Evolutionary conservation across 2,888 invertebrate species (phyloP), one percentile per base, ranked within the genome.

Genomic region (Tanytarsus gracilentus): DNA sequence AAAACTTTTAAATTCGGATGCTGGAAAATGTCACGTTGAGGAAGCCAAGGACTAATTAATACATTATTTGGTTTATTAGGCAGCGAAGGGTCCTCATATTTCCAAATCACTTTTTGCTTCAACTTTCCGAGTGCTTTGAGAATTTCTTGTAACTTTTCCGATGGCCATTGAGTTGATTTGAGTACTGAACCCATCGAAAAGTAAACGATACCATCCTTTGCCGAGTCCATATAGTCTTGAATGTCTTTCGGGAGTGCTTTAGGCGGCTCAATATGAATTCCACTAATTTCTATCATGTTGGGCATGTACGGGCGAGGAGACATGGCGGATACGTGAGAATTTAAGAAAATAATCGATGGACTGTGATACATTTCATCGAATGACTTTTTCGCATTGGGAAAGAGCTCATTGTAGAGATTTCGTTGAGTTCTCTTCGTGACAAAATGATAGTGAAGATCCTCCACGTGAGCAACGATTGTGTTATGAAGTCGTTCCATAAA

Each of bases 1-100:
- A 79, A 78, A 0, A 76, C 67, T 26, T 71, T 71, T 0, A 76
- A 70, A 21, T 76, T 75, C 0, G 72, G 70, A 66, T 79, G 77
- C 11, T 72, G 72, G 23, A 72, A 61, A 5, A 75, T 66, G 55
- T 73, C 73, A 1, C 68, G 62, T 62, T 74, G 74, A 3, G 75
- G 73, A 44, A 71, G 69, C 73, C 73, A 74, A 23, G 69, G 66
- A 25, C 65, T 67, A 7, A 70, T 69, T 4, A 68, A 64, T 0
- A 74, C 68, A 64, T 73, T 73, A 9, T 40, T 44, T 21, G 50
- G 33, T 44, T 26, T 49, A 33, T 21, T n/a, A 7, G 40, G 40
- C 16, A 62, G 36, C 4, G 62, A 25, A 5, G 56, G 16, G 8
- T 59, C 59, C 52, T 64, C 64, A 56, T 59, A 64, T 53, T 64